These are phyloP conservation scores for Leptinotarsa juncta DNA, from an alignment of 2,888 invertebrate species.

Conservation along the genomic window DNA sequence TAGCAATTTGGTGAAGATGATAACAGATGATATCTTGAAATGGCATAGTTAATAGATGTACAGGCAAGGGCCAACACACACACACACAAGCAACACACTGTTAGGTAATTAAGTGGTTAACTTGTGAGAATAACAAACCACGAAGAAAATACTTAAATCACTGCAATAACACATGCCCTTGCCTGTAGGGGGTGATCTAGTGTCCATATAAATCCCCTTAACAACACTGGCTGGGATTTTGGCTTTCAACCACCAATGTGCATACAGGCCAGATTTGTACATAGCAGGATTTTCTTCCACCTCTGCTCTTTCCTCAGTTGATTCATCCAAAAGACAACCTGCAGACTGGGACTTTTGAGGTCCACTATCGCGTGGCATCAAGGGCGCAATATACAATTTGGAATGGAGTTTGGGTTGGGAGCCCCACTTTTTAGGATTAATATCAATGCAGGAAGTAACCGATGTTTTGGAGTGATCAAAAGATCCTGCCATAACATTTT, in stretches of 20 bases:
- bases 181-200: constrained; percentile 63
- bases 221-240: constrained; percentile 77
- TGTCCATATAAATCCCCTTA: constrained; percentile 63
- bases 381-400: constrained; percentile 60
- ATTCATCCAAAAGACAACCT: constrained; percentile 52
- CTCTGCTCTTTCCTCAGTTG: constrained; percentile 42
- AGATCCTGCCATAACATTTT: constrained; percentile 69
- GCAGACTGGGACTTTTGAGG: constrained; percentile 58
- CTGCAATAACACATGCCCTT: constrained; percentile 61
- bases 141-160: constrained; percentile 26
- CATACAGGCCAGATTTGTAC: constrained; percentile 87
- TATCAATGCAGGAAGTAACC: constrained; percentile 66
- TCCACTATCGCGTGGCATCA: constrained; percentile 29
- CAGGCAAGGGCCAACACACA: constrained; percentile 54
- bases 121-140: constrained; percentile 34
- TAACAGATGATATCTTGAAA: constrained; percentile 9
- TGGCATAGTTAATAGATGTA: constrained; percentile 43
- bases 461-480: constrained; percentile 68
- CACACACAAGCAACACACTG: constrained; percentile 46
- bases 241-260: constrained; percentile 94
- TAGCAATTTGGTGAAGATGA: constrained; percentile 11
- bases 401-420: constrained; percentile 67
- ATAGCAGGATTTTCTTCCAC: constrained; percentile 63
- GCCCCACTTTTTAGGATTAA: constrained; percentile 66
- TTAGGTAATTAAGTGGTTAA: constrained; percentile 34